phyloP scores from a whole-genome alignment of 2,113 vertebrate genomes.

The Lagenorhynchus albirostris region DNA sequence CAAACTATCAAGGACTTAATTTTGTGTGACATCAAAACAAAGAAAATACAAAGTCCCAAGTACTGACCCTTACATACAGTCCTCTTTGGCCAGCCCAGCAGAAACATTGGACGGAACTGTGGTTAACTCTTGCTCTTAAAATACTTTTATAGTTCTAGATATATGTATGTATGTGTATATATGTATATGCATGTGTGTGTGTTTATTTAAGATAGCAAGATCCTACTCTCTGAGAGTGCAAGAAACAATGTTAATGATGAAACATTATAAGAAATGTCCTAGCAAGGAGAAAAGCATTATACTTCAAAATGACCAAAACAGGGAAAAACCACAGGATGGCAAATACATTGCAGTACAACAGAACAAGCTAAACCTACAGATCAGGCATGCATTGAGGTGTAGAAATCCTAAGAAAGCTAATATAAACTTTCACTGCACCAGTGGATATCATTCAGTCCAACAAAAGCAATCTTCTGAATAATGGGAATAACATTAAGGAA shows the following conservation, averaged over 20 bases:
- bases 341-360: slow-evolving; percentile 27
- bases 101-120: background rate
- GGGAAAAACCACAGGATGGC: slow-evolving; percentile 47
- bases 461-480: slow-evolving; percentile 67
- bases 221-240: background rate
- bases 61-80: background rate
- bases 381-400: background rate
- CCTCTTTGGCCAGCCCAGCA: background rate
- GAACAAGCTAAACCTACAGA: slow-evolving; percentile 60
- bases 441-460: slow-evolving; percentile 49
- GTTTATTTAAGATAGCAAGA: background rate
- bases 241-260: slow-evolving; percentile 57
- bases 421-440: slow-evolving; percentile 50
- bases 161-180: background rate
- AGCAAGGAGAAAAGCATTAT: slow-evolving; percentile 67
- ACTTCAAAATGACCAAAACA: slow-evolving; percentile 59
- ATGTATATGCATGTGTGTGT: too few species aligned
- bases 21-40: background rate
- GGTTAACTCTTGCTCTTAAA: background rate
- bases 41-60: background rate
- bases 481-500: slow-evolving; percentile 48
- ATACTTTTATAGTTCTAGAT: background rate
- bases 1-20: background rate
- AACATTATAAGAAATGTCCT: slow-evolving; percentile 60
- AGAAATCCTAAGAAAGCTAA: slow-evolving; percentile 50